Percentiles rank a stretch among this genome's conserved stretches.
phyloP scores from a whole-genome alignment of 2,113 vertebrate genomes.

The Dryoscopus gambensis region DNA sequence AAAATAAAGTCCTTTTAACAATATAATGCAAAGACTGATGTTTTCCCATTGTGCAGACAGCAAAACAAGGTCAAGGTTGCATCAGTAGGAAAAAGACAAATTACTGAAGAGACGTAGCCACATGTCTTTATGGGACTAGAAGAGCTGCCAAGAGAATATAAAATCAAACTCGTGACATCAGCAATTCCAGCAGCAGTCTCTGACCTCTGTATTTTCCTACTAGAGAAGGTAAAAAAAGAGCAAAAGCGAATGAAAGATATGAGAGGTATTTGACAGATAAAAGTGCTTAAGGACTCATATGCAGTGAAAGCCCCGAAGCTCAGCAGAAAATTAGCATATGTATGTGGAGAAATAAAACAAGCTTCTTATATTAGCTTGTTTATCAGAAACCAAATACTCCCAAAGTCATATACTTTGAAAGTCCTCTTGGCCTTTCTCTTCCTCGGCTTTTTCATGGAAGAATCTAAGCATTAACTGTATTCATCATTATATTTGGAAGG shows the following conservation, averaged over 20 bases:
- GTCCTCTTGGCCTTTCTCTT: neutral
- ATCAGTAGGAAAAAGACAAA: neutral
- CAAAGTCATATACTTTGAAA: neutral
- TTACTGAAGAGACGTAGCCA: neutral
- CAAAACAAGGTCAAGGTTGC: neutral
- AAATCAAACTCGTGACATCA: neutral
- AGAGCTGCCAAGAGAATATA: neutral
- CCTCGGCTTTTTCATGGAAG: neutral
- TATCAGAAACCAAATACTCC: neutral
- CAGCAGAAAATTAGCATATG: neutral
- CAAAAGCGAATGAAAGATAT: neutral
- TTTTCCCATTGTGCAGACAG: neutral
- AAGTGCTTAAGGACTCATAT: neutral
- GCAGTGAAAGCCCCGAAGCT: neutral
- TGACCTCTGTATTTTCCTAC: neutral
- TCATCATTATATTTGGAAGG: constrained; percentile 32
- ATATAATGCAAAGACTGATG: neutral
- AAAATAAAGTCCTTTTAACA: neutral
- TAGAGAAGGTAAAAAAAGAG: neutral
- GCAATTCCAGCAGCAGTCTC: neutral
- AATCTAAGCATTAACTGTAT: neutral
- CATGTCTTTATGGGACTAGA: neutral
- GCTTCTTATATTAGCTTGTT: constrained; percentile 1
- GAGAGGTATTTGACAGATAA: neutral
- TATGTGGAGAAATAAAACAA: neutral